Conservation (phyloP, 1,140 invertebrate genomes). For the Euura lappo region DNA sequence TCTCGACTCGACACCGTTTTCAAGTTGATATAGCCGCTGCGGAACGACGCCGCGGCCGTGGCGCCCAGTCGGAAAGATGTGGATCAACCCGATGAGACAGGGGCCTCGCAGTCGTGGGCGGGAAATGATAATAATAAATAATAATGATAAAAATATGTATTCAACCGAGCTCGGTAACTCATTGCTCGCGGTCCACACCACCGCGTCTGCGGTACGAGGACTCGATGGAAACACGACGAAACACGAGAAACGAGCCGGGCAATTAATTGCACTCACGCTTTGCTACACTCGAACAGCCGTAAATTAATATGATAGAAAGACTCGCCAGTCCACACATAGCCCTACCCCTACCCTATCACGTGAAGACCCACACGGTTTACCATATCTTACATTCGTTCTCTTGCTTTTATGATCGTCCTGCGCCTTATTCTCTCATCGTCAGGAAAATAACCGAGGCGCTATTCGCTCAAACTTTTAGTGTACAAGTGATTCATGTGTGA, state of each 20-base stretch:
- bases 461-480: too few species aligned
- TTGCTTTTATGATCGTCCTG: too few species aligned
- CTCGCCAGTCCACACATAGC: neutral
- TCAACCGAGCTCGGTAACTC: conserved; percentile 40
- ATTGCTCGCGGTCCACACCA: conserved; percentile 25
- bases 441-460: too few species aligned
- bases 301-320: conserved; percentile 42
- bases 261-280: conserved; percentile 52
- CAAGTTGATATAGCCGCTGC: neutral
- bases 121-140: conserved; percentile 9
- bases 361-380: neutral
- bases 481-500: too few species aligned
- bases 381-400: too few species aligned
- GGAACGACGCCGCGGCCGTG: neutral
- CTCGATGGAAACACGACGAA: conserved; percentile 29
- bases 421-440: too few species aligned
- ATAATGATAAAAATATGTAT: conserved; percentile 8
- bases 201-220: conserved; percentile 28
- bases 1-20: conserved; percentile 2
- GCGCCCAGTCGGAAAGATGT: neutral
- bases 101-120: neutral
- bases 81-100: conserved; percentile 2
- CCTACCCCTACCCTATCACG: neutral
- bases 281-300: conserved; percentile 27
- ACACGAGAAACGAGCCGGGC: conserved; percentile 32